Evolutionary conservation across 2,797 vertebrate genomes (phyloP).

Genomic region (Acrossocheilus fasciatus): DNA sequence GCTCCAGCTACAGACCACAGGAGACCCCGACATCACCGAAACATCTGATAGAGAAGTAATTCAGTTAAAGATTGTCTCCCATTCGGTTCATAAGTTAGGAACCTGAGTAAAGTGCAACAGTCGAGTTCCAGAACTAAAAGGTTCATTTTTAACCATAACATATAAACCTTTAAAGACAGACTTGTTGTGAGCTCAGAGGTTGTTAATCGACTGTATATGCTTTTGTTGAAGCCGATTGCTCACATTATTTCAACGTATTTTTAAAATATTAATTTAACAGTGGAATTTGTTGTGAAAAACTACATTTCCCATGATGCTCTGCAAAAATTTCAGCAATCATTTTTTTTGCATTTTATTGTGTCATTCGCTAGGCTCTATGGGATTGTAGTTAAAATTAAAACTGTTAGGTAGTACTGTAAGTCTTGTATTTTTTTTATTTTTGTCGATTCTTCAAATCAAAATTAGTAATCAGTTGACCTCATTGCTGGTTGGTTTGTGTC

Average conservation of each 20-base stretch:
- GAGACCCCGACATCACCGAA: slow-evolving; percentile 41
- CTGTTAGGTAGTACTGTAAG: neutral
- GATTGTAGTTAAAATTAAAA: no score
- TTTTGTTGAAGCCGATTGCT: neutral
- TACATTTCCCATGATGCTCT: no score
- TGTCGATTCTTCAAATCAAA: neutral
- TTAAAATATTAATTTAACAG: no score
- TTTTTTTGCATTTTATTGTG: no score
- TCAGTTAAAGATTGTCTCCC: neutral
- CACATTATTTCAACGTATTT: no score
- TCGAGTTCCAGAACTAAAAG: neutral
- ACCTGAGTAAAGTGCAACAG: neutral
- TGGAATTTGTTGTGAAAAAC: no score
- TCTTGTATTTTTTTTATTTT: neutral
- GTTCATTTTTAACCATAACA: no score
- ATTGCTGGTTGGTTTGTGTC: neutral
- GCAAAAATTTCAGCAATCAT: no score
- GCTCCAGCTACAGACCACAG: slow-evolving; percentile 64
- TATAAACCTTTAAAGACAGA: neutral
- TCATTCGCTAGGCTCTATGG: no score
- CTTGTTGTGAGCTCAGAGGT: neutral
- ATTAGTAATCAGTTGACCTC: neutral
- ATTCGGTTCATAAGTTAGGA: neutral
- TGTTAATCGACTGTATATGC: neutral
- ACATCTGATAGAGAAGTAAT: slow-evolving; percentile 62